phyloP scores from a whole-genome alignment of 2,888 invertebrate species.

The Lepeophtheirus nordmannii region DNA sequence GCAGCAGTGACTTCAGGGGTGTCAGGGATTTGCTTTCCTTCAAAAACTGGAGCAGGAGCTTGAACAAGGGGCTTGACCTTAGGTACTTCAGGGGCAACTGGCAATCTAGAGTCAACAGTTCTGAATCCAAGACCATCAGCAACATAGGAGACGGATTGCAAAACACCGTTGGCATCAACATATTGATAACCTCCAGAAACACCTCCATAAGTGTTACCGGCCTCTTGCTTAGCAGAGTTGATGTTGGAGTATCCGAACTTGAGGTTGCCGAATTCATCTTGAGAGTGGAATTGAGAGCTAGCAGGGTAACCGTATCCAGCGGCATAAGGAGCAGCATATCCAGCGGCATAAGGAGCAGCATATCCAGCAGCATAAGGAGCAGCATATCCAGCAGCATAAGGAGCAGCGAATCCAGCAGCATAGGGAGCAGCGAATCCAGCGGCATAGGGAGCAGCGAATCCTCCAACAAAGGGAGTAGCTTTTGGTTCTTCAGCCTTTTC shows the following conservation, averaged over 20 bases:
- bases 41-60: slow-evolving; percentile 13
- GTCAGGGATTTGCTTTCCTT: not conserved
- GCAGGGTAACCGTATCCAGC: not conserved
- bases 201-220: slow-evolving; percentile 20
- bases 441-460: slow-evolving; percentile 2
- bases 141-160: slow-evolving; percentile 12
- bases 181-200: slow-evolving; percentile 15
- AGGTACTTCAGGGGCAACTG: slow-evolving; percentile 6
- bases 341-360: too few species aligned
- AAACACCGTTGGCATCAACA: slow-evolving; percentile 19
- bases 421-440: too few species aligned
- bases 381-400: too few species aligned
- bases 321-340: too few species aligned
- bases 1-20: not conserved
- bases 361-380: too few species aligned
- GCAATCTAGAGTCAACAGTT: slow-evolving; percentile 11
- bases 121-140: slow-evolving; percentile 21
- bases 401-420: too few species aligned
- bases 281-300: slow-evolving; percentile 16
- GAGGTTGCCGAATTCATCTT: slow-evolving; percentile 23
- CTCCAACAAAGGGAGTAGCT: not conserved
- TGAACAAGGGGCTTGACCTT: not conserved
- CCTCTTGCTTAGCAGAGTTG: slow-evolving; percentile 19
- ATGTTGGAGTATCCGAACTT: slow-evolving; percentile 23
- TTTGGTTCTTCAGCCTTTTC: not conserved